Percentiles rank a stretch among this genome's conserved stretches.
phyloP scores from a whole-genome alignment of 1,140 invertebrate genomes.

The Acromyrmex echinatior region DNA sequence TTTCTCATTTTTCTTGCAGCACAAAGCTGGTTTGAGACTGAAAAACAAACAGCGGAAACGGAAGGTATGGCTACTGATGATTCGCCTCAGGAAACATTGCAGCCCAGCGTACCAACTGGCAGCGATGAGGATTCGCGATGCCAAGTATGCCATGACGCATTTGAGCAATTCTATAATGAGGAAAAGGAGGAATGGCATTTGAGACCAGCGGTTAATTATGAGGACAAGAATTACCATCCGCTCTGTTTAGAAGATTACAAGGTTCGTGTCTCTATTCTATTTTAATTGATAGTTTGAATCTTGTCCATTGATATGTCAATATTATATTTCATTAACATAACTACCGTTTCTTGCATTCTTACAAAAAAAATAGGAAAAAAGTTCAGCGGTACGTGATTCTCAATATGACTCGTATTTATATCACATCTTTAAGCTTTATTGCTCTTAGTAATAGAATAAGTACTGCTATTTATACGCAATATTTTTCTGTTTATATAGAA shows the following conservation, averaged over 20 bases:
- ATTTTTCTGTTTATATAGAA: conserved; percentile 14
- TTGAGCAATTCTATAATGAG: conserved; percentile 98
- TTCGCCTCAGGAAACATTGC: conserved; percentile 86
- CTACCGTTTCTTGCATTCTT: conserved; percentile 79
- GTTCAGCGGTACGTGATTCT: conserved; percentile 83
- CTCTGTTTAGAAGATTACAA: conserved; percentile 96
- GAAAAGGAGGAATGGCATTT: conserved; percentile 99
- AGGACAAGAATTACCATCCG: conserved; percentile 95
- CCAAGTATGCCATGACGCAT: conserved; percentile 95
- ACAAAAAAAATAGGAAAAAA: conserved; percentile 83
- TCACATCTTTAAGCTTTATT: conserved; percentile 55
- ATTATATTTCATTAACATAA: conserved; percentile 70
- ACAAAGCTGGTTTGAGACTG: conserved; percentile 95
- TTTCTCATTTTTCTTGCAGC: conserved; percentile 87
- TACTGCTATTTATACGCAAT: conserved; percentile 3
- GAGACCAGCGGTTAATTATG: conserved; percentile 92
- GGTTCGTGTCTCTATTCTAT: conserved; percentile 85
- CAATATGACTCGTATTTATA: conserved; percentile 67
- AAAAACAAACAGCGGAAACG: conserved; percentile 88
- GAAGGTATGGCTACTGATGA: conserved; percentile 85
- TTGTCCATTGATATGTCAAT: background rate
- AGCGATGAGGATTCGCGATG: conserved; percentile 90
- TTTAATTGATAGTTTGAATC: conserved; percentile 38
- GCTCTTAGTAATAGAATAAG: conserved; percentile 47
- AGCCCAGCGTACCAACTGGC: conserved; percentile 89